phyloP scores from a whole-genome alignment of 92 coral and sea anemone genomes.

The Epizoanthus scotinus region DNA sequence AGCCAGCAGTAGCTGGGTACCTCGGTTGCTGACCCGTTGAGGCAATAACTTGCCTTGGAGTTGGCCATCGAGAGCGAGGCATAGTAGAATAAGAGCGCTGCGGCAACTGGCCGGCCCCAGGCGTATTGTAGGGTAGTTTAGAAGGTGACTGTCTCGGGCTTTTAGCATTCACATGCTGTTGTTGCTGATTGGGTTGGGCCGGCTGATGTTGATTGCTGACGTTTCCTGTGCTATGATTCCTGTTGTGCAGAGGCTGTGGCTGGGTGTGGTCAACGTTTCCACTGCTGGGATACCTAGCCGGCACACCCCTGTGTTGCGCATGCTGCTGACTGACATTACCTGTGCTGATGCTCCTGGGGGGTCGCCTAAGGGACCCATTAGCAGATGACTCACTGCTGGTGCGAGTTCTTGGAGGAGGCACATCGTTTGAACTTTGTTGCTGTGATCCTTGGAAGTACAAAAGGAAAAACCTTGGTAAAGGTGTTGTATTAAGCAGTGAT shows the following conservation, averaged over 20 bases:
- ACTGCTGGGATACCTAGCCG: conserved; percentile 43
- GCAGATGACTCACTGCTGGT: conserved; percentile 18
- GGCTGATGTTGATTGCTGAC: conserved; percentile 6
- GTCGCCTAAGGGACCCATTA: conserved; percentile 27
- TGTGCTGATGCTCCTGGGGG: conserved; percentile 34
- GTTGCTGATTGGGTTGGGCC: conserved; percentile 4
- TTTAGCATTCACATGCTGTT: conserved; percentile 1
- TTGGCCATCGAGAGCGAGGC: conserved; percentile 36
- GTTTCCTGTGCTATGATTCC: conserved; percentile 27
- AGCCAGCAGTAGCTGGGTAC: background rate
- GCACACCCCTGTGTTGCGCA: conserved; percentile 15
- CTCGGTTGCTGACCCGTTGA: background rate
- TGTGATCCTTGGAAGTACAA: conserved; percentile 8
- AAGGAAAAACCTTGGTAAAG: too few relatives aligned
- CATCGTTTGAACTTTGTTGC: conserved; percentile 7
- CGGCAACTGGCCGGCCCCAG: background rate
- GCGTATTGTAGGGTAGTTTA: background rate
- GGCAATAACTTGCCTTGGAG: conserved; percentile 28
- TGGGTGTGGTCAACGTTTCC: conserved; percentile 29
- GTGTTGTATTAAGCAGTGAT: too few relatives aligned
- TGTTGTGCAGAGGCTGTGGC: conserved; percentile 4
- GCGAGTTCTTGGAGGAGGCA: background rate
- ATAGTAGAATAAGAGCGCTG: conserved; percentile 25
- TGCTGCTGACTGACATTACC: conserved; percentile 39
- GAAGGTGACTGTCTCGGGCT: conserved; percentile 18